Conservation (phyloP, 2,797 vertebrate species). For the Tympanoctomys barrerae region DNA sequence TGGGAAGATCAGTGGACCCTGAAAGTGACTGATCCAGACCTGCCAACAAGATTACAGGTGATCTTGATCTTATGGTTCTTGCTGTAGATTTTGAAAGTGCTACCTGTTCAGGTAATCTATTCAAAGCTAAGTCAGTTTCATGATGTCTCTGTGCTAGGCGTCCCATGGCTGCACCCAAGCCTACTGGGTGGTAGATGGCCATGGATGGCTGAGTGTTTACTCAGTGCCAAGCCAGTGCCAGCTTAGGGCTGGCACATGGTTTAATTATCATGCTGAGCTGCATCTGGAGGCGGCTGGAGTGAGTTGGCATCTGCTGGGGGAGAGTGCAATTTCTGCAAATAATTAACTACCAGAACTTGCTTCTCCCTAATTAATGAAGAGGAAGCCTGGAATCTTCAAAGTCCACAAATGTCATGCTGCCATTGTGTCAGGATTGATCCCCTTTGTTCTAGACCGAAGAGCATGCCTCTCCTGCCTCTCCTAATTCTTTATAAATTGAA, state of each 20-base stretch:
- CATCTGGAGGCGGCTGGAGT: slow-evolving; percentile 70
- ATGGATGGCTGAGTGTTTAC: background rate
- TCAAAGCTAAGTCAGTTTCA: background rate
- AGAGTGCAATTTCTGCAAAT: slow-evolving; percentile 80
- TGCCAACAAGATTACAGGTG: background rate
- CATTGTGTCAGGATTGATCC: slow-evolving; percentile 71
- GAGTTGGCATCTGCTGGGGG: slow-evolving; percentile 78
- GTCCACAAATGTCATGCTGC: slow-evolving; percentile 79
- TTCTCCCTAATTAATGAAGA: slow-evolving; percentile 84
- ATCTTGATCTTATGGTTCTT: background rate
- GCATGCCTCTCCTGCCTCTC: slow-evolving; percentile 71
- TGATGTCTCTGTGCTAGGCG: background rate
- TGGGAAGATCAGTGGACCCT: background rate
- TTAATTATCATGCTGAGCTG: slow-evolving; percentile 75
- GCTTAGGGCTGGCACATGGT: slow-evolving; percentile 32
- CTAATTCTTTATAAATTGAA: slow-evolving; percentile 83
- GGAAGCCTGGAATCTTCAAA: slow-evolving; percentile 80
- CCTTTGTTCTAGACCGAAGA: slow-evolving; percentile 71
- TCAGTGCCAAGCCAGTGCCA: slow-evolving; percentile 26
- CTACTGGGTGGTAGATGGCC: background rate
- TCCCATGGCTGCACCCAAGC: background rate
- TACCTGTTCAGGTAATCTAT: background rate
- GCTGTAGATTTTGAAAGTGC: slow-evolving; percentile 26
- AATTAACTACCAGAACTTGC: slow-evolving; percentile 83
- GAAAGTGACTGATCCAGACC: background rate